Percentiles rank a stretch among this genome's conserved stretches.
Conservation (phyloP, 1,140 invertebrate genomes). For the Phocides pigmalion region DNA sequence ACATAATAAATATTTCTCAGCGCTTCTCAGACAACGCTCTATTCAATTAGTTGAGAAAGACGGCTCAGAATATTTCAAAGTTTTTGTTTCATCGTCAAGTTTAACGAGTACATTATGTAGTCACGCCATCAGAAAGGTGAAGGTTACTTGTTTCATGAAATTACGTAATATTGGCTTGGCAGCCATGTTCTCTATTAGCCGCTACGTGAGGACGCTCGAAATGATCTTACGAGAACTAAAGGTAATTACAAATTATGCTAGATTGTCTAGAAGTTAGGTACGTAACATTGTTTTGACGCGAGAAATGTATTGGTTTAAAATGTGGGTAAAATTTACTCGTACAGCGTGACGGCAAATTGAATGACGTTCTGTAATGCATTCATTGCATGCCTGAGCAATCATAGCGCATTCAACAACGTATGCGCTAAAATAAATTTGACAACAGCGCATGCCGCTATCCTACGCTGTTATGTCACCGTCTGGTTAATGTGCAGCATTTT, state of each 20-base stretch:
- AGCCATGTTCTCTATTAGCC: constrained; percentile 44
- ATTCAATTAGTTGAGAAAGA: constrained; percentile 27
- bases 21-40: constrained; percentile 6
- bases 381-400: too few species aligned
- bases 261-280: too few species aligned
- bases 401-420: too few species aligned
- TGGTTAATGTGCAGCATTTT: too few species aligned
- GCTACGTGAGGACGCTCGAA: constrained; percentile 28
- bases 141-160: constrained; percentile 43
- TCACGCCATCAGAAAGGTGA: constrained; percentile 50
- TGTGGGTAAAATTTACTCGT: too few species aligned
- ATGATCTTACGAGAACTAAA: constrained; percentile 2
- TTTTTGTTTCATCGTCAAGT: constrained; percentile 35
- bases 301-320: too few species aligned
- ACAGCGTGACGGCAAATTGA: too few species aligned
- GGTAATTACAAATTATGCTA: neutral
- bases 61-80: constrained; percentile 28
- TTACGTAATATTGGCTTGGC: constrained; percentile 42
- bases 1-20: neutral
- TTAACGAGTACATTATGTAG: constrained; percentile 41
- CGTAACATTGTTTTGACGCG: too few species aligned
- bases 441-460: too few species aligned
- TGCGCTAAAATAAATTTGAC: too few species aligned
- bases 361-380: too few species aligned
- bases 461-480: too few species aligned